These are phyloP conservation scores for Trilocha varians DNA, from an alignment of 2,888 invertebrate species.

Conservation along the genomic window DNA sequence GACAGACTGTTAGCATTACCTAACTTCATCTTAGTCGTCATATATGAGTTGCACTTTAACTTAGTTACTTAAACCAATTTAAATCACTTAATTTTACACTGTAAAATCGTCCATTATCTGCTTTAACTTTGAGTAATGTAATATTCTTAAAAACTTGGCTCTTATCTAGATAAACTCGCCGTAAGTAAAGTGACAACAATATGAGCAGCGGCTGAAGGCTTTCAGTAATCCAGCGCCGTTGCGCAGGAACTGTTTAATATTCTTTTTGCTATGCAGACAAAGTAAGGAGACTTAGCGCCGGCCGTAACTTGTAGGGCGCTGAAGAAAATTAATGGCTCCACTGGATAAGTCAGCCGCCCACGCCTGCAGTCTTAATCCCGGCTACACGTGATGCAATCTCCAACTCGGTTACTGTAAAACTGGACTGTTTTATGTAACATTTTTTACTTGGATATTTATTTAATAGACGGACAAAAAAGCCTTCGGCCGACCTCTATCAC, in stretches of 20 bases:
- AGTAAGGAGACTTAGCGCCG: conserved; percentile 36
- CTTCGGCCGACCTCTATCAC: too few species aligned
- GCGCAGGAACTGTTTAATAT: conserved; percentile 29
- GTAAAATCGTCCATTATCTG: too few species aligned
- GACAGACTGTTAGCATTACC: too few species aligned
- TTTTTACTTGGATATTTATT: too few species aligned
- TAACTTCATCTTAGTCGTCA: too few species aligned
- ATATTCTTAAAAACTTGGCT: conserved; percentile 9
- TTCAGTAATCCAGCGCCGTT: conserved; percentile 33
- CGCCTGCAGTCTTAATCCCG: conserved; percentile 39
- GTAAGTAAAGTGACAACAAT: conserved; percentile 21
- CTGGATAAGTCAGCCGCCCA: conserved; percentile 24
- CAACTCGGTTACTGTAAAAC: conserved; percentile 10
- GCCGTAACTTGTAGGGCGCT: conserved; percentile 45
- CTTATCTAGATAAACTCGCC: conserved; percentile 14
- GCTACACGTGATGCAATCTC: conserved; percentile 35
- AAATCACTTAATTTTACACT: too few species aligned
- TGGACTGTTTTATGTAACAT: neutral
- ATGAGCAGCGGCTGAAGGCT: conserved; percentile 21
- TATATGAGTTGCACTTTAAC: too few species aligned
- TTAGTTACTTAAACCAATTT: too few species aligned
- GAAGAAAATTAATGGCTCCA: conserved; percentile 53
- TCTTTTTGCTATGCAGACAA: conserved; percentile 38
- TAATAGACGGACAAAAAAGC: too few species aligned
- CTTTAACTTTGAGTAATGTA: too few species aligned